phyloP scores from a whole-genome alignment of 1,140 invertebrate genomes.

The Kradibia gibbosae region DNA sequence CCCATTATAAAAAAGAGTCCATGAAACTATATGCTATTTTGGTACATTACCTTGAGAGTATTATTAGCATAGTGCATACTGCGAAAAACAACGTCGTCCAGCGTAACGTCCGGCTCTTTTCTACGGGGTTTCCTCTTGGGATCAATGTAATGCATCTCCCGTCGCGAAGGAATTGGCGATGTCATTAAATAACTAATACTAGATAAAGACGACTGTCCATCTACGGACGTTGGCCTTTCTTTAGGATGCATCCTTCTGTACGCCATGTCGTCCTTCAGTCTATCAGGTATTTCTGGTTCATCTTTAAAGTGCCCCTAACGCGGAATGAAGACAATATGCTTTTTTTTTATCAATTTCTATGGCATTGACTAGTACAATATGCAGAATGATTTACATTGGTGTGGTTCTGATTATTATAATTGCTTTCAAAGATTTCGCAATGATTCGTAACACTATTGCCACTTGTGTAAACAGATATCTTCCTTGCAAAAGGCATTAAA shows the following conservation, averaged over 20 bases:
- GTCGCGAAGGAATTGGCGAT: constrained; percentile 75
- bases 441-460: too few relatives aligned
- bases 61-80: constrained; percentile 84
- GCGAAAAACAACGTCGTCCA: constrained; percentile 88
- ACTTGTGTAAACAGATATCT: too few relatives aligned
- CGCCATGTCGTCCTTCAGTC: constrained; percentile 85
- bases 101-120: constrained; percentile 83
- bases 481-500: too few relatives aligned
- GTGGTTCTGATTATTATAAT: too few relatives aligned
- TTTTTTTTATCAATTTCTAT: too few relatives aligned
- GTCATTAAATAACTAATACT: constrained; percentile 83
- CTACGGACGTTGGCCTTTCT: constrained; percentile 71
- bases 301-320: constrained; percentile 15
- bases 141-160: constrained; percentile 28
- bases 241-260: constrained; percentile 80
- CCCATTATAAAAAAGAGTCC: background rate
- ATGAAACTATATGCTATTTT: background rate
- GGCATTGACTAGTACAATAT: too few relatives aligned
- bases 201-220: constrained; percentile 74
- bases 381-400: too few relatives aligned
- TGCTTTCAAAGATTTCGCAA: too few relatives aligned
- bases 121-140: constrained; percentile 31
- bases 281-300: constrained; percentile 73
- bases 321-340: too few relatives aligned
- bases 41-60: constrained; percentile 73